A percentile compares a stretch with the other conserved stretches of the same genome.
These are phyloP conservation scores for Drosophila nannoptera DNA, from an alignment of 1,140 invertebrate genomes.

Conservation along the genomic window DNA sequence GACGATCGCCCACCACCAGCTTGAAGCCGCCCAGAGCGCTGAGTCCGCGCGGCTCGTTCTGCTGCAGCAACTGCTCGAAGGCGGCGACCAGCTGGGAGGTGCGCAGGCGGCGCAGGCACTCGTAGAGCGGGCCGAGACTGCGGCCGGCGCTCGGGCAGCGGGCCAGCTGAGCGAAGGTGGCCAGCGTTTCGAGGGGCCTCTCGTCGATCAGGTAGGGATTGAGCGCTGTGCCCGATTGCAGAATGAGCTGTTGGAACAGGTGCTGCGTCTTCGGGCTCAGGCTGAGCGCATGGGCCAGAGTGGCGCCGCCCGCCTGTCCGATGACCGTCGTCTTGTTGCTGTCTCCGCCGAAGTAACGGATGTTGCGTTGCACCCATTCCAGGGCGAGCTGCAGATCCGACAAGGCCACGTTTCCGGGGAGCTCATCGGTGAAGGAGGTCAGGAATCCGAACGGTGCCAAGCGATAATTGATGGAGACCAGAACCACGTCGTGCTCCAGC, in stretches of 20 bases:
- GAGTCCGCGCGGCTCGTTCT: slow-evolving; percentile 60
- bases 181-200: slow-evolving; percentile 48
- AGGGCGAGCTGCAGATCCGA: slow-evolving; percentile 84
- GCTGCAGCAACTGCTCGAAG: slow-evolving; percentile 54
- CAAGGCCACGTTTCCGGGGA: slow-evolving; percentile 85
- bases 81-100: slow-evolving; percentile 58
- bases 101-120: slow-evolving; percentile 50
- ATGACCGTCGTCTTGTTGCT: slow-evolving; percentile 81
- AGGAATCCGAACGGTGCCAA: slow-evolving; percentile 82
- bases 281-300: slow-evolving; percentile 79
- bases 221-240: slow-evolving; percentile 75
- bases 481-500: slow-evolving; percentile 86
- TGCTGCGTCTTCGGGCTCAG: slow-evolving; percentile 66
- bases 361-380: slow-evolving; percentile 83
- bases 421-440: slow-evolving; percentile 80
- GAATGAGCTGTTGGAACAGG: slow-evolving; percentile 68
- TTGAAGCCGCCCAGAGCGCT: slow-evolving; percentile 66
- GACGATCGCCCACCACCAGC: slow-evolving; percentile 64
- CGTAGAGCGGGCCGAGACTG: slow-evolving; percentile 37
- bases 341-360: slow-evolving; percentile 84
- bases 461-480: slow-evolving; percentile 90
- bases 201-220: slow-evolving; percentile 73
- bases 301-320: slow-evolving; percentile 82
- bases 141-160: slow-evolving; percentile 45
- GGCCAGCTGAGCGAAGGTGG: slow-evolving; percentile 59